Evolutionary conservation across 2,888 invertebrate species (phyloP), one percentile per base, ranked within the genome.

Genomic region (Acleris emargana): DNA sequence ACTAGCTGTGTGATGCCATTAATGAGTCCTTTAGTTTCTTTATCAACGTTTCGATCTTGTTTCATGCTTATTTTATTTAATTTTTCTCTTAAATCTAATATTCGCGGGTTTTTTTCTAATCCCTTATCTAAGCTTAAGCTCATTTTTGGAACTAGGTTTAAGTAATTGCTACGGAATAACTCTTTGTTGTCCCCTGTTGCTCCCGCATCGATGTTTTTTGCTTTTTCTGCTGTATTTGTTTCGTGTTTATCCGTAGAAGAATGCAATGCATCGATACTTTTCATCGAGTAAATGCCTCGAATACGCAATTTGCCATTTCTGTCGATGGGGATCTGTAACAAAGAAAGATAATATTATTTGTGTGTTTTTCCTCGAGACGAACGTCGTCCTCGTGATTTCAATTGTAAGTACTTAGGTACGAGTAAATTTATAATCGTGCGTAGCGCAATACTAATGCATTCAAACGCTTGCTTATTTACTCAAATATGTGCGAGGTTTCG

Each of bases 251-350:
- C 71, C 72, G 86, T 86, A 59, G 77, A 77, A 58, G 79, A 73
- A 64, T 84, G 83, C 62, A 83, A 69, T 68, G 76, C 84, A 74
- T 84, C 87, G 57, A 85, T 76, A 77, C 85, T 84, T 66, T 79
- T 81, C 72, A 74, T 84, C 68, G 86, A 78, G 72, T 84, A 91
- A 67, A 87, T 79, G 60, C 84, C 87, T 72, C 87, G 82, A 59
- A 88, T 76, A 71, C 90, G 84, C 74, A 88, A 75, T 78, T 89
- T 89, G 73, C 84, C 88, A 87, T 89, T 88, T 81, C 86, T 86
- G 74, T 91, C 91, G 74, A 90, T 83, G 61, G 91, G 91, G 67
- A 91, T 91, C 91, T 91, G 90, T 70, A 90, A 91, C 69, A 76
- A 77, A 60, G 69, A 72, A 73, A 68, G 67, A 22, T 52, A 69